Evolutionary conservation across 2,888 invertebrate species (phyloP).

Genomic region (Brenthis daphne): DNA sequence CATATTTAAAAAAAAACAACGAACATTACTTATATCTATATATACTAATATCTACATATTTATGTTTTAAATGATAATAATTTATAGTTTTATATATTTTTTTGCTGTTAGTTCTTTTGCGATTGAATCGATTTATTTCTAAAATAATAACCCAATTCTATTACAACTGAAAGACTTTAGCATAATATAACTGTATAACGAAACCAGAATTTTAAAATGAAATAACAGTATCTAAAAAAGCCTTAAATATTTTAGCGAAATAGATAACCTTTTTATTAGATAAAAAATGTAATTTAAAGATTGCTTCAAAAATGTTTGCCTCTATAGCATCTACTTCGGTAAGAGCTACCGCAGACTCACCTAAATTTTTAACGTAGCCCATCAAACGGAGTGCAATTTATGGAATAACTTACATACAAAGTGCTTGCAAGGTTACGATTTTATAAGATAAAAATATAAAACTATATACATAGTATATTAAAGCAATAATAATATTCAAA

Average conservation of each 20-base stretch:
- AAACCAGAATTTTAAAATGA: neutral
- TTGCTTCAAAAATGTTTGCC: conserved; percentile 38
- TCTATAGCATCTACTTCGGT: conserved; percentile 35
- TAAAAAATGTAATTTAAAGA: conserved; percentile 37
- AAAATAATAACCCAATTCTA: neutral
- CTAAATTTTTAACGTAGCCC: conserved; percentile 44
- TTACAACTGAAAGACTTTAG: neutral
- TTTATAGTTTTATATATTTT: no score
- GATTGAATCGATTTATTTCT: no score
- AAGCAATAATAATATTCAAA: no score
- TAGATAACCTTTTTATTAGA: conserved; percentile 9
- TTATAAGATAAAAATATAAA: conserved; percentile 29
- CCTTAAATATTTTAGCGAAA: conserved; percentile 11
- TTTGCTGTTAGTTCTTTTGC: no score
- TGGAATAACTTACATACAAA: conserved; percentile 46
- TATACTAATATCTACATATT: no score
- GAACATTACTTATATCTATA: no score
- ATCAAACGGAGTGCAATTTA: conserved; percentile 57
- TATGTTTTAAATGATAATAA: no score
- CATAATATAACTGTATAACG: conserved; percentile 8
- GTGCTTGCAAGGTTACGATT: conserved; percentile 30
- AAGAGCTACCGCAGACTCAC: conserved; percentile 40
- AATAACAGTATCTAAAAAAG: conserved; percentile 6
- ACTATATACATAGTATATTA: neutral
- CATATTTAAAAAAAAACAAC: neutral